Conservation (phyloP, 2,113 vertebrate species). For the Macheiramphus alcinus region DNA sequence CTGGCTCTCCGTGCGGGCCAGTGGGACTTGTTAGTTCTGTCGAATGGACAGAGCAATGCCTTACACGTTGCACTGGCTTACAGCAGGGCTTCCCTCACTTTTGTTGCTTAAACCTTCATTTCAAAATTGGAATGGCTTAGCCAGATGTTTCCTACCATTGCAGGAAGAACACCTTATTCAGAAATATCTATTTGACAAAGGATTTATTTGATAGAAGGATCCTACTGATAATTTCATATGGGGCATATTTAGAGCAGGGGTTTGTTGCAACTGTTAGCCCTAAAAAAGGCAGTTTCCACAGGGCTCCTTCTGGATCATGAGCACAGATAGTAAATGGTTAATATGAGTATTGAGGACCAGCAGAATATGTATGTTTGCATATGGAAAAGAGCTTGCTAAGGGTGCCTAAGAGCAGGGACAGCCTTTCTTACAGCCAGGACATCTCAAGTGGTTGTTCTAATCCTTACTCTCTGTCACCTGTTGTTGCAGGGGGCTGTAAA, state of each 20-base stretch:
- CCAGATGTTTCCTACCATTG: background rate
- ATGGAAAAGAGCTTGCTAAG: background rate
- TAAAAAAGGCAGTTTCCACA: background rate
- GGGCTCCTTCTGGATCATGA: background rate
- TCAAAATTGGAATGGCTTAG: background rate
- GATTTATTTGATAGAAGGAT: background rate
- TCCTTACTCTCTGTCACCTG: background rate
- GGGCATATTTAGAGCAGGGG: background rate
- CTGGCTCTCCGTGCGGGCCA: accelerated
- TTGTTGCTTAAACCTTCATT: background rate
- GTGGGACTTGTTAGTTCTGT: background rate
- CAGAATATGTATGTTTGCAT: background rate
- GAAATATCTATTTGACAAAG: background rate
- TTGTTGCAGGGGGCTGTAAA: background rate
- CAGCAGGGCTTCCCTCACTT: background rate
- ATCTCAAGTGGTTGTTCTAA: background rate
- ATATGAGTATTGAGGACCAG: background rate
- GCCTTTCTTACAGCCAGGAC: background rate
- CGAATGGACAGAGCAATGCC: background rate
- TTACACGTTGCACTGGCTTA: background rate
- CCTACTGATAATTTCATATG: background rate
- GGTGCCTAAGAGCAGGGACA: background rate
- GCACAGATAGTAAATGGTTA: background rate
- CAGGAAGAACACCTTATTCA: background rate
- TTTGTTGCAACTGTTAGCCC: background rate